These are phyloP conservation scores for Egretta garzetta DNA, from an alignment of 2,113 vertebrate species.

Conservation along the genomic window DNA sequence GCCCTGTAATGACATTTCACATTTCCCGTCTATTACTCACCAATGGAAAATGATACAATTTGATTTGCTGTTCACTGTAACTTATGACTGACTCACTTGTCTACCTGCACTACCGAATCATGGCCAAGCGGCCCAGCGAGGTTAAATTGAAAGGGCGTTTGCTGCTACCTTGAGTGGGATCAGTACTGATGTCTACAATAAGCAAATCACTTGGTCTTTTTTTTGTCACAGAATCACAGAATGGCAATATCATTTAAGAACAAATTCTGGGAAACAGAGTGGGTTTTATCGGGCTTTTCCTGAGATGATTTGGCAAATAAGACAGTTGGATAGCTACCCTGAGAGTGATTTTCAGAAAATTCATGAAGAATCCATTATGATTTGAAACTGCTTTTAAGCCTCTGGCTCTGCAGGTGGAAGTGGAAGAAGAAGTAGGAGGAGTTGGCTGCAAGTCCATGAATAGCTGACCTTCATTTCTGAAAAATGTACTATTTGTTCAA, in stretches of 20 bases:
- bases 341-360: background rate
- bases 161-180: background rate
- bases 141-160: background rate
- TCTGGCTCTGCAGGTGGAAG: background rate
- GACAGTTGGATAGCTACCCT: background rate
- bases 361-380: background rate
- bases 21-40: constrained; percentile 64
- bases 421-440: background rate
- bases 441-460: background rate
- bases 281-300: background rate
- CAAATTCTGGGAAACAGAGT: background rate
- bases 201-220: background rate
- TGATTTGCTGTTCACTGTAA: background rate
- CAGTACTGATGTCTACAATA: background rate
- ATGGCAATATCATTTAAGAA: background rate
- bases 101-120: constrained; percentile 4
- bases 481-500: background rate
- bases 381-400: background rate
- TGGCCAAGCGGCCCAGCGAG: background rate
- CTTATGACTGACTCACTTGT: background rate
- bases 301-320: background rate
- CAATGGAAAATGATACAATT: constrained; percentile 10
- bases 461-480: background rate
- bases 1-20: constrained; percentile 55
- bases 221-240: background rate